phyloP scores from a whole-genome alignment of 2,113 vertebrate genomes.

The Myiozetetes cayanensis region DNA sequence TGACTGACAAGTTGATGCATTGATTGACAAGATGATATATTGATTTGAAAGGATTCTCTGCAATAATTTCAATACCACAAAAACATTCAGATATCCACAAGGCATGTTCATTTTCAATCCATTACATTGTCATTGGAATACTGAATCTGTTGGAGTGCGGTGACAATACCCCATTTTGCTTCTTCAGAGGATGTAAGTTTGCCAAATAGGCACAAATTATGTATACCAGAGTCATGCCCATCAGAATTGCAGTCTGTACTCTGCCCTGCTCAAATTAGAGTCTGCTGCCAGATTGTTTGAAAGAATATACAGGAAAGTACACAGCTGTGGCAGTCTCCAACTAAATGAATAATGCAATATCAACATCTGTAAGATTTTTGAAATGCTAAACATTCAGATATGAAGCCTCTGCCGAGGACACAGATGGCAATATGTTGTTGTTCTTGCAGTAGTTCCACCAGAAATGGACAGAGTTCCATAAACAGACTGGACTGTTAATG shows the following conservation, averaged over 20 bases:
- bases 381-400: slow-evolving; percentile 54
- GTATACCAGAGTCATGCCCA: neutral
- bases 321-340: slow-evolving; percentile 47
- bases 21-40: neutral
- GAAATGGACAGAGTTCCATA: neutral
- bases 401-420: slow-evolving; percentile 17
- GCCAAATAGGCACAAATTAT: neutral
- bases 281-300: slow-evolving; percentile 55
- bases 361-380: slow-evolving; percentile 65
- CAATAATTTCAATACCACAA: neutral
- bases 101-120: neutral
- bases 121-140: neutral
- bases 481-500: slow-evolving; percentile 13
- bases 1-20: neutral
- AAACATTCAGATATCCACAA: neutral
- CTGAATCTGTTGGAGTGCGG: neutral
- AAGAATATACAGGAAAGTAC: slow-evolving; percentile 45
- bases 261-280: slow-evolving; percentile 26
- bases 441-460: slow-evolving; percentile 18
- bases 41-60: neutral
- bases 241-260: neutral
- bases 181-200: neutral
- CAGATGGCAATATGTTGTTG: slow-evolving; percentile 39
- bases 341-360: slow-evolving; percentile 62
- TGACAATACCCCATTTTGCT: neutral